Evolutionary conservation across 2,113 vertebrate species (phyloP), one percentile per base, ranked within the genome.

Genomic region (Pachypanchax playfairii): DNA sequence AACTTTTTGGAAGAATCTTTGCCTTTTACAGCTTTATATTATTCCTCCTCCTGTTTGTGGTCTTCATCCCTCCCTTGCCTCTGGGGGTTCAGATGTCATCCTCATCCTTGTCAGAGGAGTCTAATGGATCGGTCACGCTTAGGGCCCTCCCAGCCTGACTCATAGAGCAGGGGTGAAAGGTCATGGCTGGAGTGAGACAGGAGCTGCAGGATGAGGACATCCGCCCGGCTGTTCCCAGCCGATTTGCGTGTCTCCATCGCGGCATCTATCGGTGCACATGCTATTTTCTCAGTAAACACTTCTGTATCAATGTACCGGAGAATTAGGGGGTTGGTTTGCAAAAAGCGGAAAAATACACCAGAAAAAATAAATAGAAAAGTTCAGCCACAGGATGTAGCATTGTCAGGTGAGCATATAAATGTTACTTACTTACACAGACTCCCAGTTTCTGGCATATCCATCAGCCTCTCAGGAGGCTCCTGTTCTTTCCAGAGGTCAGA

Each of bases 81-180:
- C 74, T 62, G 26, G 50, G 65, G 86, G 89, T 86, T 89, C 80
- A 91, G 82, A 91, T 89, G 90, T 90, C 85, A 88, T 85, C 78
- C 90, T 90, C 89, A 89, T 92, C 84, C 85, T 80, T 88, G 88
- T 92, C 90, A 87, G 73, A 63, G 58, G 50, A 79, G 71, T 77
- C 71, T 89, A 89, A 92, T 91, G 88, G 85, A 91, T 91, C 21
- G 82, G 87, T 88, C 87, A 84, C 79, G 67, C 79, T 83, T 76
- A 65, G 75, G 60, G 72, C 80, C 70, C 84, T 74, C 85, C 65
- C 75, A 78, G 52, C 79, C 82, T 87, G 85, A 85, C 71, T 87
- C 88, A 80, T 62, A 83, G 80, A 65, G 76, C 44, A 3, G 39
- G 62, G 75, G 70, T 76, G 29, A 80, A 65, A 75, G 85, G 81